These are phyloP conservation scores for Pasiphila rectangulata DNA, from an alignment of 2,888 invertebrate genomes.

Conservation along the genomic window DNA sequence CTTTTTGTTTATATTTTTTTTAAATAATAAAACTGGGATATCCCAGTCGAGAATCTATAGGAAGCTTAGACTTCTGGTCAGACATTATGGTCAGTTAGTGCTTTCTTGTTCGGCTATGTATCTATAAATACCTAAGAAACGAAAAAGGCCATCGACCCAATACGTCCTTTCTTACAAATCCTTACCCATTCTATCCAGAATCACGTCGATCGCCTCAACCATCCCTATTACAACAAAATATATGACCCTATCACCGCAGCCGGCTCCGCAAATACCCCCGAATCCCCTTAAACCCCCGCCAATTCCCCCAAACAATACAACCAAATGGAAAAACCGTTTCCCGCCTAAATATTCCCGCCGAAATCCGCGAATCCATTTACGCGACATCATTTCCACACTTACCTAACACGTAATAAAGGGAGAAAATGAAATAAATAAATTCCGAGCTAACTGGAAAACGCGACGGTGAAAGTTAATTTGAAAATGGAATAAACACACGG, in stretches of 20 bases:
- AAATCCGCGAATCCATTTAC: conserved; percentile 35
- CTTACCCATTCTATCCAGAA: neutral
- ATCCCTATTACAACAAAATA: conserved; percentile 16
- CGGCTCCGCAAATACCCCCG: conserved; percentile 7
- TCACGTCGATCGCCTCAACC: conserved; percentile 4
- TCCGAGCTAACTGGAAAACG: conserved; percentile 33
- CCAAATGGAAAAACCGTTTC: conserved; percentile 25
- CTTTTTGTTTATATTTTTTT: too few species aligned
- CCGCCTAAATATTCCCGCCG: conserved; percentile 17
- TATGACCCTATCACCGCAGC: conserved; percentile 15
- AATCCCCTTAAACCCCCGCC: conserved; percentile 21
- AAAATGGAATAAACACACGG: conserved; percentile 76
- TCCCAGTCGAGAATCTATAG: too few species aligned
- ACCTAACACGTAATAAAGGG: conserved; percentile 47
- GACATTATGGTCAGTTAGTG: too few species aligned
- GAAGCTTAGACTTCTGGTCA: too few species aligned
- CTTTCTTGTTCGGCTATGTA: too few species aligned
- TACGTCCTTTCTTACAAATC: neutral
- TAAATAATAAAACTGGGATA: too few species aligned
- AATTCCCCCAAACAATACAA: conserved; percentile 24
- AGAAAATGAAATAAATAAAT: conserved; percentile 52
- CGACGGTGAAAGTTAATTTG: conserved; percentile 79
- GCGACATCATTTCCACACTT: conserved; percentile 35
- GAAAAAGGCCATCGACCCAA: too few species aligned
- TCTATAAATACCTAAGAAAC: too few species aligned